Conservation (phyloP, 1,140 invertebrate genomes). For the Drosophila melanica region DNA sequence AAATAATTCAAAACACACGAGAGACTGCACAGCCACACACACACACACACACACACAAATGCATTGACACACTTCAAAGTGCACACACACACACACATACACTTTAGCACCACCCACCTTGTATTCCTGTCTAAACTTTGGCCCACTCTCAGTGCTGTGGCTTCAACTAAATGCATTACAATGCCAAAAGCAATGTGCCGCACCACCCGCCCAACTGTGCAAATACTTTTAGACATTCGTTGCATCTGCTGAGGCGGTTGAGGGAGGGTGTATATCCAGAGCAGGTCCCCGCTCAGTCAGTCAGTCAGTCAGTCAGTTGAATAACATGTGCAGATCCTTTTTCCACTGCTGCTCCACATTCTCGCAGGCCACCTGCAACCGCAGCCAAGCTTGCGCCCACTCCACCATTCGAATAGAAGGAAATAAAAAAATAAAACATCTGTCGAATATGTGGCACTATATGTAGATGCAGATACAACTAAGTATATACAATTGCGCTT, state of each 20-base stretch:
- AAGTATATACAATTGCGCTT: conserved; percentile 59
- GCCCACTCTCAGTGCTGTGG: conserved; percentile 20
- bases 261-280: conserved; percentile 1
- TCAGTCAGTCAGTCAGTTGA: conserved; percentile 22
- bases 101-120: background rate
- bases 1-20: conserved; percentile 76
- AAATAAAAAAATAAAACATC: conserved; percentile 37
- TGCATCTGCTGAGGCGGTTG: conserved; percentile 6
- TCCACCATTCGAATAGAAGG: background rate
- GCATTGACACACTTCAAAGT: conserved; percentile 70
- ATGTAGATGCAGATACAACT: conserved; percentile 42
- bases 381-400: background rate
- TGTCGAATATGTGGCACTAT: conserved; percentile 59
- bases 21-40: conserved; percentile 24
- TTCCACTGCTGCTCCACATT: conserved; percentile 62
- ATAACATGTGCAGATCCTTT: conserved; percentile 13
- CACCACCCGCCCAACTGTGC: conserved; percentile 42
- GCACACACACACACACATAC: background rate
- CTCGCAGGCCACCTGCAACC: conserved; percentile 27
- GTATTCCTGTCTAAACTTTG: conserved; percentile 2
- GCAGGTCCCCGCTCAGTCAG: conserved; percentile 15
- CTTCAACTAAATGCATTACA: conserved; percentile 73
- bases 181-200: conserved; percentile 41
- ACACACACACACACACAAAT: conserved; percentile 54
- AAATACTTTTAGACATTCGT: conserved; percentile 57